Evolutionary conservation across 2,888 invertebrate species (phyloP).

Genomic region (Ophion costatus): DNA sequence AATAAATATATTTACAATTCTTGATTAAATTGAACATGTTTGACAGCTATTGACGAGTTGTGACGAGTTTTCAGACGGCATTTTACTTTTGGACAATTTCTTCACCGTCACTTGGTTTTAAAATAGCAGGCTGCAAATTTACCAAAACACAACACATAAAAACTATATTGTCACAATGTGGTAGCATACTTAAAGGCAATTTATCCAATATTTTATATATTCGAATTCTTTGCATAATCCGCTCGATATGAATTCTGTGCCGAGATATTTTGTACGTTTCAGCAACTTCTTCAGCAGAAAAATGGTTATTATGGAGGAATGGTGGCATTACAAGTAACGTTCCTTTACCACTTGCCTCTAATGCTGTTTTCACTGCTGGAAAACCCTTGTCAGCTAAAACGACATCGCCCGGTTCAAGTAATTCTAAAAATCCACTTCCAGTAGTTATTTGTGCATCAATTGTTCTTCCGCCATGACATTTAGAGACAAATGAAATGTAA

Average conservation of each 20-base stretch:
- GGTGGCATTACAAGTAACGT: slow-evolving; percentile 59
- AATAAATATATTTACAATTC: too few relatives aligned
- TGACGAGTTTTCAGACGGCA: too few relatives aligned
- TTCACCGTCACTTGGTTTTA: slow-evolving; percentile 19
- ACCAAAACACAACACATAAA: slow-evolving; percentile 58
- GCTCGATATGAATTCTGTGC: slow-evolving; percentile 56
- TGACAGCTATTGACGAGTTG: too few relatives aligned
- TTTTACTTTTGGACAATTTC: not conserved
- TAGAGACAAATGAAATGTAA: slow-evolving; percentile 60
- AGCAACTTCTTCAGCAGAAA: slow-evolving; percentile 33
- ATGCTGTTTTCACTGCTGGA: slow-evolving; percentile 35
- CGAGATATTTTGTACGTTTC: slow-evolving; percentile 35
- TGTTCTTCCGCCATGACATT: slow-evolving; percentile 61
- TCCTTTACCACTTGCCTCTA: slow-evolving; percentile 37
- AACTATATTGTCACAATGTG: slow-evolving; percentile 38
- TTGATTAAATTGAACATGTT: too few relatives aligned
- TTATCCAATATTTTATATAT: slow-evolving; percentile 45
- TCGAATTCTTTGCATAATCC: slow-evolving; percentile 14
- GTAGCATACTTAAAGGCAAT: slow-evolving; percentile 39
- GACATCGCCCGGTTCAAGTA: slow-evolving; percentile 63
- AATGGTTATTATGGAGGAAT: slow-evolving; percentile 1
- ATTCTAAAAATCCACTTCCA: slow-evolving; percentile 59
- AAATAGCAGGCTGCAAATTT: slow-evolving; percentile 56
- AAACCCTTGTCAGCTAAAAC: slow-evolving; percentile 18
- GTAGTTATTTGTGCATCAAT: slow-evolving; percentile 61